Evolutionary conservation across 2,113 vertebrate genomes (phyloP), one percentile per base, ranked within the genome.

Genomic region (Pantherophis guttatus): DNA sequence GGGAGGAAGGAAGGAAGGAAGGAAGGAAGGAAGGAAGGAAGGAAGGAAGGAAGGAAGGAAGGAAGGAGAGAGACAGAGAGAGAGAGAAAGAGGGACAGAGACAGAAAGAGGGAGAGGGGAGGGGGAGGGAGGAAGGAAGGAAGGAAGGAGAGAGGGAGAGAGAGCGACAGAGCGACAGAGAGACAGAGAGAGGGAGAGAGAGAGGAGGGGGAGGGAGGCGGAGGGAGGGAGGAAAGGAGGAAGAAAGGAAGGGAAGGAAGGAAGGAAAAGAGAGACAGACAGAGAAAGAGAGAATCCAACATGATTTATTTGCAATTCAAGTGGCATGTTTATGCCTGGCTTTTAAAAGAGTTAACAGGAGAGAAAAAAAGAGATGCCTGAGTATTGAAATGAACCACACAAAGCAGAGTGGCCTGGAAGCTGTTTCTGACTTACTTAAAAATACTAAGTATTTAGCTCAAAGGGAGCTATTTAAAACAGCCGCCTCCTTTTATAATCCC

Each of bases 1-100:
- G 44, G 53, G 13, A 54, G 11, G 12, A 4, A 3, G 11, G 0
- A 1, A 3, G 3, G 13, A 4, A 10, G 11, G 12, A 15, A 3
- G 11, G 12, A 13, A 3, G 12, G 53, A 15, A 54, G 13, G 53
- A 54, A 11, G 12, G 12, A 54, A 3, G 52, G 53, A 15, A 54
- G 11, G 12, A 54, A 3, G 11, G 3, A 15, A 3, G 13, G 53
- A 54, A 10, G 11, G 12, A 54, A 3, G 13, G 53, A 54, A 11
- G 12, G 12, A 54, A 3, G 12, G 11, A 53, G 48, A 48, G 48
- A 48, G 3, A 48, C 1, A 52, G 50, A 52, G 50, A 24, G 0
- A 59, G 1, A 59, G 23, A 59, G 12, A 65, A 2, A 50, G 48
- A 7, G 5, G 0, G 48, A 52, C 52, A 55, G 0, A 57, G 4